Base-by-base conservation (phyloP, 2,888 invertebrate genomes). In the Trilocha varians region DNA sequence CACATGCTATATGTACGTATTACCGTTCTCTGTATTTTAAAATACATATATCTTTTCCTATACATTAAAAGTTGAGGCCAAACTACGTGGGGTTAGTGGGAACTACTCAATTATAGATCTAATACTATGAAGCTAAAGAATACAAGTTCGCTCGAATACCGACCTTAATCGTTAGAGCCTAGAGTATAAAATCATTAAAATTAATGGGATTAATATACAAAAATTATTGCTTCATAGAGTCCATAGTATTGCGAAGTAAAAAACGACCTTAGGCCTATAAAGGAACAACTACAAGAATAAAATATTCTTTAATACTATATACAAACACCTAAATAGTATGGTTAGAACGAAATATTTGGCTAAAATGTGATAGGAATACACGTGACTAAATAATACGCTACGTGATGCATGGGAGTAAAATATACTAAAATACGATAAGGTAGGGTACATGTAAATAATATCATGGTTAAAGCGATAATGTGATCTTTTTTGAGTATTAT, bases 321-420 rank as follows among this genome's bases (percentile, higher is more conserved):
- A 83, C 80, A 83, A 68, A 74, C 73, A 76, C 64, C 67, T 78
- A 78, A 70, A 64, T 52, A 47, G 52, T 75, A 76, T 56, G 68
- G 68, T 64, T 76, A 71, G 64, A 82, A 84, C 64, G 61, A 77
- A 82, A 80, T 79, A 80, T 84, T 85, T 85, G 84, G 83, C 82
- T 85, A 84, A 78, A 78, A 74, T 70, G 74, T 76, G 71, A 72
- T 80, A 79, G 75, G 79, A 77, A 73, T 79, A 80, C 66, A 70
- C 59, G 69, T 69, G 71, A 70, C n/a, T 53, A 68, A 70, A 70
- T 65, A 62, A 70, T 62, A 61, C 46, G 62, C 63, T 72, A 69
- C 54, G 64, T 67, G 65, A 66, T 59, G 57, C 52, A 66, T 63
- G 60, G 60, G 62, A 55, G 62, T 53, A 49, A 53, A 59, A 62